Evolutionary conservation across 2,113 vertebrate species (phyloP).

Genomic region (Lepisosteus oculatus): DNA sequence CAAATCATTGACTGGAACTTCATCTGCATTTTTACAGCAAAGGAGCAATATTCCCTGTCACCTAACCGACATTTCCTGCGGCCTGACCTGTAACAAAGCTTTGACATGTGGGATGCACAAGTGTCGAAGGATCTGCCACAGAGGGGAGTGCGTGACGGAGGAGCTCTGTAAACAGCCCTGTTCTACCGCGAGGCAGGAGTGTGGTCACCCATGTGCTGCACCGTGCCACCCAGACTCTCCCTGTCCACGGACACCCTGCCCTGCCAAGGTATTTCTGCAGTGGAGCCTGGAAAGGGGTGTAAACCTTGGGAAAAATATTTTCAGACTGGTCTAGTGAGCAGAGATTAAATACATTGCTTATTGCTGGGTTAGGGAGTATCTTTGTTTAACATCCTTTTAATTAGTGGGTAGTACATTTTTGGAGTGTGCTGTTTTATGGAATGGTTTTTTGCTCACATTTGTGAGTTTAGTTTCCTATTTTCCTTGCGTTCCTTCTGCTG

Average conservation of each 20-base stretch:
- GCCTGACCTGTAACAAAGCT: constrained; percentile 78
- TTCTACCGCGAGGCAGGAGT: constrained; percentile 70
- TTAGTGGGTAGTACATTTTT: too few relatives aligned
- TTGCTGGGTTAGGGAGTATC: too few relatives aligned
- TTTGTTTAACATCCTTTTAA: too few relatives aligned
- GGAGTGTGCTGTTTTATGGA: too few relatives aligned
- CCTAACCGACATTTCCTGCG: constrained; percentile 93
- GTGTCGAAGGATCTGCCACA: constrained; percentile 92
- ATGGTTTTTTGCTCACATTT: too few relatives aligned
- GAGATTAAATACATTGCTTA: too few relatives aligned
- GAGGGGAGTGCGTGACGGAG: constrained; percentile 80
- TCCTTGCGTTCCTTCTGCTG: too few relatives aligned
- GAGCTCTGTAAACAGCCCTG: constrained; percentile 87
- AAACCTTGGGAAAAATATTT: too few relatives aligned
- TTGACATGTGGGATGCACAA: constrained; percentile 86
- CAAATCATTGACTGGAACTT: background rate
- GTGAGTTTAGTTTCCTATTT: too few relatives aligned
- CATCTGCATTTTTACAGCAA: constrained; percentile 61
- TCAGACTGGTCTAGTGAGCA: too few relatives aligned
- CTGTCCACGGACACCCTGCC: constrained; percentile 79
- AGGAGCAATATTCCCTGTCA: constrained; percentile 96
- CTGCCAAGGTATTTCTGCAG: constrained; percentile 71
- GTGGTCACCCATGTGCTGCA: constrained; percentile 85
- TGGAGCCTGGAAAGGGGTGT: constrained; percentile 13
- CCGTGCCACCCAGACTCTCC: constrained; percentile 79